phyloP scores from a whole-genome alignment of 2,888 invertebrate genomes.

The Cyaniris semiargus region DNA sequence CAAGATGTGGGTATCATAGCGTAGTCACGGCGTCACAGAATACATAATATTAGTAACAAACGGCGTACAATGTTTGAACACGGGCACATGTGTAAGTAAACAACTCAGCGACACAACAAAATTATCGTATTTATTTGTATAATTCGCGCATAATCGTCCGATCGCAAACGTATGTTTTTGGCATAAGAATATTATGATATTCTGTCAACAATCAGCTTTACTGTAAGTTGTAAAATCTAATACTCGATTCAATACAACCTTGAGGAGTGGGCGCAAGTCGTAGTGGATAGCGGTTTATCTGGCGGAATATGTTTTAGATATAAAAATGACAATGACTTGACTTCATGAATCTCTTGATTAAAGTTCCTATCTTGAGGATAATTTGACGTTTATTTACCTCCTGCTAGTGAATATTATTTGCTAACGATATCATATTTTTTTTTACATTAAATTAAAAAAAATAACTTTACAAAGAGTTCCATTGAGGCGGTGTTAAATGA shows the following conservation, averaged over 20 bases:
- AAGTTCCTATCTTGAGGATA: background rate
- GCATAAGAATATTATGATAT: background rate
- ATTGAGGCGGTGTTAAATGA: too few relatives aligned
- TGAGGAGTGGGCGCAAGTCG: background rate
- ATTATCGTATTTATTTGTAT: background rate
- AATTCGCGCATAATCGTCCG: background rate
- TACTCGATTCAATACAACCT: background rate
- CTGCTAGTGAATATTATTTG: too few relatives aligned
- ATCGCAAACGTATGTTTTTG: background rate
- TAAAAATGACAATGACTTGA: background rate
- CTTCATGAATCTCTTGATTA: background rate
- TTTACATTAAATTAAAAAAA: too few relatives aligned
- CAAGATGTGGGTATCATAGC: background rate
- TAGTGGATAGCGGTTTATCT: background rate
- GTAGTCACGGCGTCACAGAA: background rate
- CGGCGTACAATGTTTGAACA: background rate
- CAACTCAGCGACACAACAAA: background rate
- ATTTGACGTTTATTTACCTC: background rate
- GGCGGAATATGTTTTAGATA: background rate
- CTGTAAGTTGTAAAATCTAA: constrained; percentile 5
- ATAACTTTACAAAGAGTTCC: too few relatives aligned
- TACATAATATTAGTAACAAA: too few relatives aligned
- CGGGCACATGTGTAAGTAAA: background rate
- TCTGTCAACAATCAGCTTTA: background rate
- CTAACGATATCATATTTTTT: too few relatives aligned